Conservation (phyloP, 1,140 invertebrate genomes). For the Drosophila santomea region DNA sequence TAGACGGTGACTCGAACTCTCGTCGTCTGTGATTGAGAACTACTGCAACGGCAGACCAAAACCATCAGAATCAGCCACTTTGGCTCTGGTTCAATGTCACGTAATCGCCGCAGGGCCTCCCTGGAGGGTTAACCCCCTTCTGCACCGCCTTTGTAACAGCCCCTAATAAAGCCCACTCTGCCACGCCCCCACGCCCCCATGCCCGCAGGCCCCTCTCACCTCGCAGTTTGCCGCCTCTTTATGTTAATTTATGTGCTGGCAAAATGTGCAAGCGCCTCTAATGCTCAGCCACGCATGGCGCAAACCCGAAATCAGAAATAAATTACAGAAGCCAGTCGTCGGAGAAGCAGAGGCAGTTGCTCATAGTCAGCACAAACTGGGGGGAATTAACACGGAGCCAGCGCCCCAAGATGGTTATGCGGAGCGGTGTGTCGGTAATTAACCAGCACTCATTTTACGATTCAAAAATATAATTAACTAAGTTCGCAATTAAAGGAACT, state of each 20-base stretch:
- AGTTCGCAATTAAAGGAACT: not conserved
- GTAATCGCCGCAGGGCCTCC: slow-evolving; percentile 69
- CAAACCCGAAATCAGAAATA: slow-evolving; percentile 78
- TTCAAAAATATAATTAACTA: too few species aligned
- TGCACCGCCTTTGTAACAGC: not conserved
- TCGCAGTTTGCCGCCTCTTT: slow-evolving; percentile 59
- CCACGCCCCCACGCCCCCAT: slow-evolving; percentile 4
- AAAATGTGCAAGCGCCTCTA: slow-evolving; percentile 78
- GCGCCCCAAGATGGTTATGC: slow-evolving; percentile 29
- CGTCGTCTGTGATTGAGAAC: slow-evolving; percentile 62
- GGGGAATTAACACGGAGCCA: slow-evolving; percentile 29
- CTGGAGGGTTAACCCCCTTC: slow-evolving; percentile 10
- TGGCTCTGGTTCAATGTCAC: slow-evolving; percentile 77
- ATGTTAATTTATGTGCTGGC: slow-evolving; percentile 82
- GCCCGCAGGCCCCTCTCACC: not conserved
- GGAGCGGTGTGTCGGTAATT: slow-evolving; percentile 12
- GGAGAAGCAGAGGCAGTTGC: slow-evolving; percentile 45
- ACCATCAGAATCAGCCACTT: slow-evolving; percentile 42
- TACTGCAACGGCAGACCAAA: slow-evolving; percentile 25
- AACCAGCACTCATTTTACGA: not conserved
- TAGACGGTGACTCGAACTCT: slow-evolving; percentile 31
- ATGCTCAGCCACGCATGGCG: slow-evolving; percentile 78
- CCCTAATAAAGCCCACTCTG: not conserved
- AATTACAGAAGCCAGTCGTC: slow-evolving; percentile 57
- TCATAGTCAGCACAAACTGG: slow-evolving; percentile 60